Base-by-base conservation (phyloP, 2,888 invertebrate genomes). In the Amorpha juglandis region DNA sequence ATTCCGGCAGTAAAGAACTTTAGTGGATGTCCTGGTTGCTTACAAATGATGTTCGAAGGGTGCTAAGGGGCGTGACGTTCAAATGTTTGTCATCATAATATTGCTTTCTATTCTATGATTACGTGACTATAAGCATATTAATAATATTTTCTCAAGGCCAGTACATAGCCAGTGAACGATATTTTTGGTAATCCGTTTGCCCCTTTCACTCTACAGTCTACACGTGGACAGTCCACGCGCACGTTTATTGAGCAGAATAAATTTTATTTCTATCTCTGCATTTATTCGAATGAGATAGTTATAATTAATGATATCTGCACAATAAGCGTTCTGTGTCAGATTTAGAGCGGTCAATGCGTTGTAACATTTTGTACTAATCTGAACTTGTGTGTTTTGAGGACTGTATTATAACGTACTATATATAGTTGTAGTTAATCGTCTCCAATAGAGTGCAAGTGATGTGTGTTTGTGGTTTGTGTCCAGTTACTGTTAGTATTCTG, bases 201-300 rank as follows among this genome's bases (percentile, higher is more conserved):
- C 58, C 58, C 42, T 58, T 33, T 45, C 62, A 63, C 21, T 38
- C 47, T 21, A 38, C 62, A 63, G n/a, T 38, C 47, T 21, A 38
- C 19, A 14, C 21, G 12, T 45, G 45, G 47, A 63, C 27, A 63
- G 33, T 47, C n/a, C 38, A 42, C 73, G 72, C 70, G 73, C 73
- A 78, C 78, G 77, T 81, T 83, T 84, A 78, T 81, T 83, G 74
- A 82, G 77, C 86, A 87, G 83, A 84, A 85, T 86, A 79, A 77
- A 80, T 83, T 80, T 81, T 80, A 79, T 82, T 78, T 76, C 74
- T 77, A 82, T 91, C 92, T 91, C 89, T 83, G 92, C 92, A 93
- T 93, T 93, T 93, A 92, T 88, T 84, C 80, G 84, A 89, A 86
- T 85, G 90, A 89, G 91, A 89, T 82, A 81, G 77, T 79, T 78